Evolutionary conservation across 2,113 vertebrate species (phyloP).

Genomic region (Eolophus roseicapilla): DNA sequence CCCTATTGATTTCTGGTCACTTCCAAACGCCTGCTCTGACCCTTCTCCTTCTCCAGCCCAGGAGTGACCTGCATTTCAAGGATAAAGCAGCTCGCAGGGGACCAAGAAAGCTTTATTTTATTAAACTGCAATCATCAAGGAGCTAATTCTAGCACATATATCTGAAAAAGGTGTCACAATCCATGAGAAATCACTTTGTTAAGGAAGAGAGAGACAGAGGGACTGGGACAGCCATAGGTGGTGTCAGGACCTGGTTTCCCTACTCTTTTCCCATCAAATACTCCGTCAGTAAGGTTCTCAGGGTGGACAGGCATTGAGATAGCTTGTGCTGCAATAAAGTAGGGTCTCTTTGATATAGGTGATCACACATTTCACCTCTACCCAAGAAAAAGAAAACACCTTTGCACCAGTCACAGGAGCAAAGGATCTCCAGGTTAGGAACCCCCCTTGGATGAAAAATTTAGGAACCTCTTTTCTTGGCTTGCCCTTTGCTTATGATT

Average conservation of each 20-base stretch:
- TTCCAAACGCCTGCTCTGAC: neutral
- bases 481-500: neutral
- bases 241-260: neutral
- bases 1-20: neutral
- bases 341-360: neutral
- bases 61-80: neutral
- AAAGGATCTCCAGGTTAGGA: neutral
- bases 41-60: neutral
- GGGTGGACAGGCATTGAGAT: neutral
- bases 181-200: neutral
- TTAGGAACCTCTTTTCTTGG: neutral
- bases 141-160: fast-evolving
- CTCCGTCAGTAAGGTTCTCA: neutral
- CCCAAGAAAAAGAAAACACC: neutral
- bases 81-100: neutral
- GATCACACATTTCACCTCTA: neutral
- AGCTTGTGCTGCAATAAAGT: neutral
- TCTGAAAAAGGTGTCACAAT: neutral
- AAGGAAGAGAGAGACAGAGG: neutral
- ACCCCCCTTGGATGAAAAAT: neutral
- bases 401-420: neutral
- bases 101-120: neutral
- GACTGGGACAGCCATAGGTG: neutral
- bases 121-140: neutral
- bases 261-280: neutral